phyloP scores from a whole-genome alignment of 2,888 invertebrate genomes.

The Phalera bucephala region DNA sequence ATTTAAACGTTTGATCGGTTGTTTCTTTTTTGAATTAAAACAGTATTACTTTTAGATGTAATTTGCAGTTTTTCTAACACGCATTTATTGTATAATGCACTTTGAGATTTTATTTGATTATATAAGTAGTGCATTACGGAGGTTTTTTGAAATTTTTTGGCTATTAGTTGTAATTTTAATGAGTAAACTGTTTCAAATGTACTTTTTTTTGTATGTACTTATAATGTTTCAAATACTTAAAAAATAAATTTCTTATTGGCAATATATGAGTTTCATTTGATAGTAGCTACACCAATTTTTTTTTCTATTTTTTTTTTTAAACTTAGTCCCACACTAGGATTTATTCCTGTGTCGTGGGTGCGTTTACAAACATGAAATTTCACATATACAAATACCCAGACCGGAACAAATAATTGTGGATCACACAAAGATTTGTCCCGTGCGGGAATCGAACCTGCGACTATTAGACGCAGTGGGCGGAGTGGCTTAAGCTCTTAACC shows the following conservation, averaged over 20 bases:
- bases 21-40: slow-evolving; percentile 20
- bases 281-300: no score
- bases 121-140: slow-evolving; percentile 24
- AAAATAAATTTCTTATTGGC: slow-evolving; percentile 71
- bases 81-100: slow-evolving; percentile 26
- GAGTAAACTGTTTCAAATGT: slow-evolving; percentile 43
- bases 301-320: no score
- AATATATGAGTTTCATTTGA: slow-evolving; percentile 18
- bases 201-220: slow-evolving; percentile 71
- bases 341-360: no score
- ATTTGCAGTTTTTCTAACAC: slow-evolving; percentile 33
- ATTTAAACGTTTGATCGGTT: slow-evolving; percentile 32
- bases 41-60: slow-evolving; percentile 45
- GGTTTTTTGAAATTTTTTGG: slow-evolving; percentile 38
- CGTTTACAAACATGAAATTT: no score
- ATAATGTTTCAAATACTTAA: slow-evolving; percentile 63
- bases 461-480: no score
- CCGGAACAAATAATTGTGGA: no score
- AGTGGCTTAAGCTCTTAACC: no score
- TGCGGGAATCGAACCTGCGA: no score
- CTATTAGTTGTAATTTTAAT: slow-evolving; percentile 39
- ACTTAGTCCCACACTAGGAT: no score
- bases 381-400: no score
- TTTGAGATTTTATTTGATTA: slow-evolving; percentile 28
- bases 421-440: no score